Conservation (phyloP, 2,113 vertebrate genomes). For the Oplegnathus fasciatus region DNA sequence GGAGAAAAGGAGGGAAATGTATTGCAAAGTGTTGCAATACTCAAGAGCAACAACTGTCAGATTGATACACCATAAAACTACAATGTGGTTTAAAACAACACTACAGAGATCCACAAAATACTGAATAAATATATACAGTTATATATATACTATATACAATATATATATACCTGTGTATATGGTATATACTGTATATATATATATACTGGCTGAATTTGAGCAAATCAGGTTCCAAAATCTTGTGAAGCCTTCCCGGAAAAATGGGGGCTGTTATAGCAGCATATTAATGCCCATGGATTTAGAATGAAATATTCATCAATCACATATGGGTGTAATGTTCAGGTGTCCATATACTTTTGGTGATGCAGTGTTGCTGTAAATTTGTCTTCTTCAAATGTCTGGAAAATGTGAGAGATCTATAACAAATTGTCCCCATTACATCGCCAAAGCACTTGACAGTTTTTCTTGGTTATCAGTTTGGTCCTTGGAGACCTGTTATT, state of each 20-base stretch:
- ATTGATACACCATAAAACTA: background rate
- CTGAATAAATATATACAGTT: background rate
- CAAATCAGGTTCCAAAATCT: background rate
- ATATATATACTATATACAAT: too few relatives aligned
- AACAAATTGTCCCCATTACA: background rate
- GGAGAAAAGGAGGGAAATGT: background rate
- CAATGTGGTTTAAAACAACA: background rate
- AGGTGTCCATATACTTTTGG: background rate
- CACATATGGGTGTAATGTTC: background rate
- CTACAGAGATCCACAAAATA: background rate
- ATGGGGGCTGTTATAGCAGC: background rate
- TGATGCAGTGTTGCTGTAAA: background rate
- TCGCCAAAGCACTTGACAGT: background rate
- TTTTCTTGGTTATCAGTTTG: constrained; percentile 1
- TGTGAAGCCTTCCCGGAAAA: background rate
- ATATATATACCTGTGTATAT: too few relatives aligned
- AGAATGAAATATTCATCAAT: background rate
- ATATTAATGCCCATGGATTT: background rate
- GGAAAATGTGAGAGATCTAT: background rate
- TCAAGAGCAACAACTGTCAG: background rate
- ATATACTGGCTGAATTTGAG: background rate
- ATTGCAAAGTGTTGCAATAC: background rate
- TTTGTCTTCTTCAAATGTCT: background rate
- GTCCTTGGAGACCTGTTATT: constrained; percentile 14
- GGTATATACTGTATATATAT: too few relatives aligned